These are phyloP conservation scores for Polyploca ridens DNA, from an alignment of 2,888 invertebrate species.

Conservation along the genomic window DNA sequence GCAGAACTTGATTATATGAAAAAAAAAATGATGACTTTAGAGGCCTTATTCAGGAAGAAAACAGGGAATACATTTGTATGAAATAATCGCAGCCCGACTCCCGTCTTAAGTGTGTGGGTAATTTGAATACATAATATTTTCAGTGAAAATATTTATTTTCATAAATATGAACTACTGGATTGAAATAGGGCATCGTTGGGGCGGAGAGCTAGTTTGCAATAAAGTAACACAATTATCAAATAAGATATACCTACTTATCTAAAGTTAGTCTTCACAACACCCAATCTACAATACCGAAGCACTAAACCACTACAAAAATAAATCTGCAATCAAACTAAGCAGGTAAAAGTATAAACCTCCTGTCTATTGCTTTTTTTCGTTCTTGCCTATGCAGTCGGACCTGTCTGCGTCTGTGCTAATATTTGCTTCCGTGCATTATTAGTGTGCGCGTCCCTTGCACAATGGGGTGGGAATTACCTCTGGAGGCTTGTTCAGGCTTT, in stretches of 20 bases:
- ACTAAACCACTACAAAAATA: conserved; percentile 17
- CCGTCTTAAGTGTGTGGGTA: no score
- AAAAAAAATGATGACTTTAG: no score
- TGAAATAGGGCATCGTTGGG: no score
- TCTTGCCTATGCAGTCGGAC: conserved; percentile 48
- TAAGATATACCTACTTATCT: no score
- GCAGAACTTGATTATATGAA: no score
- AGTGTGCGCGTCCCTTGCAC: conserved; percentile 61
- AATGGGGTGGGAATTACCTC: conserved; percentile 68
- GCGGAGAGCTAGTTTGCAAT: no score
- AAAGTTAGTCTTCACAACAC: neutral
- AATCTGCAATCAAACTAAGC: conserved; percentile 37
- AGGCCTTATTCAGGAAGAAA: no score
- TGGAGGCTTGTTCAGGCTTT: conserved; percentile 39
- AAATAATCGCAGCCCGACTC: no score
- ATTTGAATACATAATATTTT: neutral
- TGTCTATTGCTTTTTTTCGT: conserved; percentile 61
- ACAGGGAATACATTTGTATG: no score
- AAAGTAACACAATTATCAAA: no score
- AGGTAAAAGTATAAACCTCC: conserved; percentile 38
- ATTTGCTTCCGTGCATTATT: conserved; percentile 80
- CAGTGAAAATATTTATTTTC: neutral
- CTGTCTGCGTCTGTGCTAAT: conserved; percentile 77
- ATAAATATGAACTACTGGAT: no score
- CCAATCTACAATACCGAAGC: neutral